A percentile compares a stretch with the other conserved stretches of the same genome.
Conservation (phyloP, 2,113 vertebrate species). For the Aptenodytes patagonicus region DNA sequence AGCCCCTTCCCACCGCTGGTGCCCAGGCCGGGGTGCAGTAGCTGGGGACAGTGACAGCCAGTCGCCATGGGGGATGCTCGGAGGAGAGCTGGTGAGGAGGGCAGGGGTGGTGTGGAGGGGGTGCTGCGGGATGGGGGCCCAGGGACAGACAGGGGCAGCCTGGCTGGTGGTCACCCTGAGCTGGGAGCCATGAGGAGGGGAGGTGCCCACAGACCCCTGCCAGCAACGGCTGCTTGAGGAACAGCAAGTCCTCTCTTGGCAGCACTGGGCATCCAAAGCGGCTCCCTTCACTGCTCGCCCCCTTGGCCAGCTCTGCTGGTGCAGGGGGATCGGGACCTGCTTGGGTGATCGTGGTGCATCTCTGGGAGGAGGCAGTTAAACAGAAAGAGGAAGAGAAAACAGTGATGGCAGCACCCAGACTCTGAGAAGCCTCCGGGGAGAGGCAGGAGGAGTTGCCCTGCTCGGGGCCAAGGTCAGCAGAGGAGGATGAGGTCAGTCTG, state of each 20-base stretch:
- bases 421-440: not conserved
- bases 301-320: not conserved
- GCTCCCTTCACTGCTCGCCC: not conserved
- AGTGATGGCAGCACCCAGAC: not conserved
- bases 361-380: not conserved
- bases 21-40: not conserved
- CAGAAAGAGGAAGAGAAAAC: not conserved
- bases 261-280: not conserved
- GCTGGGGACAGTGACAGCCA: not conserved
- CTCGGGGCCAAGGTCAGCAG: not conserved
- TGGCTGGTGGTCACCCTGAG: not conserved
- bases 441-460: not conserved
- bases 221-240: constrained; percentile 4
- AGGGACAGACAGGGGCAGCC: not conserved
- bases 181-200: not conserved
- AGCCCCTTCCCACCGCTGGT: not conserved
- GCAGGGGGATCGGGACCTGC: not conserved
- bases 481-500: not conserved
- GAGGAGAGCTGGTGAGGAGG: not conserved
- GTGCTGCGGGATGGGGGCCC: rapidly evolving
- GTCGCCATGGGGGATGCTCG: rapidly evolving
- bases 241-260: not conserved
- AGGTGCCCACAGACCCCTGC: not conserved
- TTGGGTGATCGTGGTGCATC: rapidly evolving
- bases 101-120: not conserved